Evolutionary conservation across 1,140 invertebrate species (phyloP).

Genomic region (Drosophila pruinosa): DNA sequence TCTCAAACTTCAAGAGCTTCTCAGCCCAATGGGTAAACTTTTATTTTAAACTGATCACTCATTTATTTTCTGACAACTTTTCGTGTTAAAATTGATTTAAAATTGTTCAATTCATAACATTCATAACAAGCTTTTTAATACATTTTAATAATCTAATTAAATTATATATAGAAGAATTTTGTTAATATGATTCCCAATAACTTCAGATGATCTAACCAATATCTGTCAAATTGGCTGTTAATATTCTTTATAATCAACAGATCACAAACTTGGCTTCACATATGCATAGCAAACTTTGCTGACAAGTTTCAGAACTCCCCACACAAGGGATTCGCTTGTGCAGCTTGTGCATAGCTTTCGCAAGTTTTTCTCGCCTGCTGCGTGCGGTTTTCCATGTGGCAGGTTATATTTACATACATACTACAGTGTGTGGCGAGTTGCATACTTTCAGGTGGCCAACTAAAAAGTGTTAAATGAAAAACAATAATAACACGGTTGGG

Average conservation of each 20-base stretch:
- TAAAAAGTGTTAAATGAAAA: slow-evolving; percentile 68
- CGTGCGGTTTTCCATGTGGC: neutral
- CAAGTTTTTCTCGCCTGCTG: neutral
- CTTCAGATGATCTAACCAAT: neutral
- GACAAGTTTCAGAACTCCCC: neutral
- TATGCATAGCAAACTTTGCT: neutral
- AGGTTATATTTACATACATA: neutral
- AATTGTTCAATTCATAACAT: no score
- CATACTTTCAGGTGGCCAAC: slow-evolving; percentile 14
- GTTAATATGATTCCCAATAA: no score
- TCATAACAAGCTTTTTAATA: no score
- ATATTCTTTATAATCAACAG: neutral
- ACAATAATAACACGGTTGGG: slow-evolving; percentile 54
- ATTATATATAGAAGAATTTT: no score
- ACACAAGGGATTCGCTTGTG: neutral
- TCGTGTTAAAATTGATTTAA: no score
- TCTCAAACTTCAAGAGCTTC: no score
- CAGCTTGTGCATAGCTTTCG: neutral
- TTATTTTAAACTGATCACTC: no score
- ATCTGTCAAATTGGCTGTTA: neutral
- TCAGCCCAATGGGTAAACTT: no score
- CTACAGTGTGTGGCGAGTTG: neutral
- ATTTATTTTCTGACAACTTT: no score
- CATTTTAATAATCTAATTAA: no score
- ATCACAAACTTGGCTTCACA: neutral